Evolutionary conservation across 2,888 invertebrate species (phyloP), one percentile per base, ranked within the genome.

Genomic region (Siphonodentalium dalli): DNA sequence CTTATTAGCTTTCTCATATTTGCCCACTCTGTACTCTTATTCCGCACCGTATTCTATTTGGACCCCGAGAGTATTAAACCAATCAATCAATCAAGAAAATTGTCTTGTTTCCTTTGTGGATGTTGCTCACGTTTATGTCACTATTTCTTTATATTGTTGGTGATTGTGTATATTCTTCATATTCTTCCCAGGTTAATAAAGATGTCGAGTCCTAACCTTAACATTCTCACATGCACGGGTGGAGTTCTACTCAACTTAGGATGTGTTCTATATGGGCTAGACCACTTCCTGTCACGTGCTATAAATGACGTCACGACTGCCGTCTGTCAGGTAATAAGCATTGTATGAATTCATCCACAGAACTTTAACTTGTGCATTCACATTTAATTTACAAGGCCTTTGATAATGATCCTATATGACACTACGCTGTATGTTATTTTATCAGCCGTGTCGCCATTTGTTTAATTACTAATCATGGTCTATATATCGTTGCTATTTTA

Each of bases 151-250:
- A 40, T 43, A 18, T 8, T 18, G 15, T 35, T 35, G 3, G n/a
- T n/a, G n/a, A n/a, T n/a, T n/a, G n/a, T n/a, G n/a, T n/a, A n/a
- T n/a, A n/a, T n/a, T n/a, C n/a, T n/a, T n/a, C n/a, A n/a, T n/a
- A n/a, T 40, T 38, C n/a, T 42, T 45, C 50, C 6, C 54, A 74
- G 74, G 50, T 52, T 74, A 21, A 67, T 72, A 27, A 70, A 71
- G 50, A 74, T 74, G 75, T 69, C 74, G 24, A 72, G 73, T 42
- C 73, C 75, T 0, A 55, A 63, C 21, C 55, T 75, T 35, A 75
- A 74, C 46, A 50, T 69, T 3, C 28, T 73, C 44, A 66, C 65
- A 13, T 65, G 68, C 31, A n/a, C 55, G 39, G 75, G 72, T 5
- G 71, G 69, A n/a, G 54, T 71, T 13, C 45, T 68, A 4, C 54